Conservation (phyloP, 2,888 invertebrate species). For the Phlogophora meticulosa region DNA sequence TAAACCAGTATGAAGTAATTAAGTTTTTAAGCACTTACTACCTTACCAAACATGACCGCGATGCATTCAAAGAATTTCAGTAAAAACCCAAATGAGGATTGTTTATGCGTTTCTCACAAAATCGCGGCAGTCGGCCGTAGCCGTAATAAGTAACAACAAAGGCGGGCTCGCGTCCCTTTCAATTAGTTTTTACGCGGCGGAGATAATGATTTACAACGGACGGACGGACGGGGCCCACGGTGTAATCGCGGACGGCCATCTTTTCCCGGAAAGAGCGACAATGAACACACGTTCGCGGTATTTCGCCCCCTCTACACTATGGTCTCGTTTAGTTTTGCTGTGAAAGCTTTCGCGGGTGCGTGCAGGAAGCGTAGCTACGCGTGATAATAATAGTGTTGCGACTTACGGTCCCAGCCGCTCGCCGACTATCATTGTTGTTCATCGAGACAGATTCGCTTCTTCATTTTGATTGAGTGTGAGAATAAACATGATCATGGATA, state of each 20-base stretch:
- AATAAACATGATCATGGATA: neutral
- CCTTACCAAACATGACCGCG: slow-evolving; percentile 52
- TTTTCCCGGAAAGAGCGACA: slow-evolving; percentile 86
- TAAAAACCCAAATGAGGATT: slow-evolving; percentile 67
- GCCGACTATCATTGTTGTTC: neutral
- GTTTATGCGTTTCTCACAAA: slow-evolving; percentile 68
- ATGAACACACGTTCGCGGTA: slow-evolving; percentile 80
- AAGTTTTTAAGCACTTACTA: slow-evolving; percentile 58
- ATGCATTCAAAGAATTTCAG: slow-evolving; percentile 56
- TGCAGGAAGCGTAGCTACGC: slow-evolving; percentile 33
- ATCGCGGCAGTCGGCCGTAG: slow-evolving; percentile 58
- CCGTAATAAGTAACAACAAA: slow-evolving; percentile 79
- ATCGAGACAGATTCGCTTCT: neutral
- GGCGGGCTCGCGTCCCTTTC: slow-evolving; percentile 81
- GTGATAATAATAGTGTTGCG: slow-evolving; percentile 41
- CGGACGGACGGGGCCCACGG: slow-evolving; percentile 68
- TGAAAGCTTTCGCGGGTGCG: slow-evolving; percentile 66
- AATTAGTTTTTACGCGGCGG: slow-evolving; percentile 86
- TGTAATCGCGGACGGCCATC: slow-evolving; percentile 79
- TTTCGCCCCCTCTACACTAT: slow-evolving; percentile 63
- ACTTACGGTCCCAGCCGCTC: neutral
- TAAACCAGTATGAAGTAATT: slow-evolving; percentile 60
- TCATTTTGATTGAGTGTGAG: no score
- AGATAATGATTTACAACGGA: slow-evolving; percentile 85
- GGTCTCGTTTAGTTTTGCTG: slow-evolving; percentile 60